Base-by-base conservation (phyloP, 2,888 invertebrate species). In the Coleophora deauratella region DNA sequence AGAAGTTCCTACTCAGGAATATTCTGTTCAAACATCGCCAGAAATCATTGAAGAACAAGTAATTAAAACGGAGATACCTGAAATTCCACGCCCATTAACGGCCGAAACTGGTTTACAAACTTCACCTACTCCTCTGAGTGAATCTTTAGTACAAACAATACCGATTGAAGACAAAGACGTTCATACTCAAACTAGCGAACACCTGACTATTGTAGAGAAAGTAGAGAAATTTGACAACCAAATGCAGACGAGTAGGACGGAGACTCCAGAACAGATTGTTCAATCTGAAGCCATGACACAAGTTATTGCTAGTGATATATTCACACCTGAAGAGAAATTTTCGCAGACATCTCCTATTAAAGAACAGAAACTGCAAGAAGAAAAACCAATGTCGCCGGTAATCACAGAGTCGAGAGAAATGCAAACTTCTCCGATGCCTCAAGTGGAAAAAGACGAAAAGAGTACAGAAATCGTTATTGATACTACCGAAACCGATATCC, bases 101-200 rank as follows among this genome's bases (percentile, higher is more conserved):
- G 57, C 66, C 37, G 76, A 80, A 33, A 67, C 67, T 52, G 80
- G 84, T 46, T 66, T 86, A 30, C 90, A 89, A 64, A 89, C 89
- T 7, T 86, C 87, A 15, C 88, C 88, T 9, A 84, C 82, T 45
- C 66, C 70, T 37, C 57, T 79, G 0, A 78, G 67, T 40, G 88
- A 89, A 57, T 75, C 66, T 15, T 73, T 86, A 32, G 80, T 88
- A 40, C 93, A 93, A 77, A 93, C 93, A 3, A 81, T 87, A 10
- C 88, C 89, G 7, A 62, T 75, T 2, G 68, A 84, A 41, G 80
- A 78, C 28, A 76, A 69, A 51, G 78, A 76, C 55, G 70, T 53
- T 38, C 68, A 81, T 40, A 77, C 84, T 27, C 81, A 84, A 49
- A 87, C 88, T 32, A 49, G 59, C 6, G 76, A 72, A 46, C 70